Conservation (phyloP, 2,113 vertebrate species). For the Lota lota region DNA sequence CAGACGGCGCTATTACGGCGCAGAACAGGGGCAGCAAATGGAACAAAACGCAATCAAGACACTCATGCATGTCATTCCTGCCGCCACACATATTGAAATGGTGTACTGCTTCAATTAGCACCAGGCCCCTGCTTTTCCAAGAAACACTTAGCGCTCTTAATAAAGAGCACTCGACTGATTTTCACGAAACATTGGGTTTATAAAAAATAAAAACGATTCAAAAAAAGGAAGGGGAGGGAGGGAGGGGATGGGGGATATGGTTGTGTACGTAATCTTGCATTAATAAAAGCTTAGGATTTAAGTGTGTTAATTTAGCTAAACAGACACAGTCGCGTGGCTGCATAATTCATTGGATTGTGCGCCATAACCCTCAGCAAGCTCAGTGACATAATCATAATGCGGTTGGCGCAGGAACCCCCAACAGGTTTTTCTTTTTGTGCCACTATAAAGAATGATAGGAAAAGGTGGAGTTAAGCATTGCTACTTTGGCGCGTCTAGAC, state of each 20-base stretch:
- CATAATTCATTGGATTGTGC: not conserved
- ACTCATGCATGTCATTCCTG: slow-evolving; percentile 62
- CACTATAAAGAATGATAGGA: not conserved
- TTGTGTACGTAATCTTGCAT: slow-evolving; percentile 31
- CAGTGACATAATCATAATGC: not conserved
- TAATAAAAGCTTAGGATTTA: slow-evolving; percentile 30
- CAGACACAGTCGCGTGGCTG: slow-evolving; percentile 1
- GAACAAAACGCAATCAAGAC: slow-evolving; percentile 70
- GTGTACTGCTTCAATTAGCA: slow-evolving; percentile 60
- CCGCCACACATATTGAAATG: slow-evolving; percentile 57
- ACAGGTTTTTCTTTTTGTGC: not conserved
- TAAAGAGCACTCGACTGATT: slow-evolving; percentile 52
- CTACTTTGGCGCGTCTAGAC: not conserved
- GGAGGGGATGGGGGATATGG: slow-evolving; percentile 1
- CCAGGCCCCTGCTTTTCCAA: slow-evolving; percentile 44
- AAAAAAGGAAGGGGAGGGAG: not conserved
- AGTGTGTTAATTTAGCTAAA: slow-evolving; percentile 21
- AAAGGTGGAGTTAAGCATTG: slow-evolving; percentile 3
- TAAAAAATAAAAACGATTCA: slow-evolving; percentile 7
- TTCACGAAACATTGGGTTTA: slow-evolving; percentile 47
- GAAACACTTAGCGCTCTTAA: slow-evolving; percentile 54
- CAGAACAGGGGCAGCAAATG: slow-evolving; percentile 55
- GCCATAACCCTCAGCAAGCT: slow-evolving; percentile 4
- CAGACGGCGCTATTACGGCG: slow-evolving; percentile 47
- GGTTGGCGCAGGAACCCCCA: not conserved